Evolutionary conservation across 2,797 vertebrate species (phyloP).

Genomic region (Trachurus trachurus): DNA sequence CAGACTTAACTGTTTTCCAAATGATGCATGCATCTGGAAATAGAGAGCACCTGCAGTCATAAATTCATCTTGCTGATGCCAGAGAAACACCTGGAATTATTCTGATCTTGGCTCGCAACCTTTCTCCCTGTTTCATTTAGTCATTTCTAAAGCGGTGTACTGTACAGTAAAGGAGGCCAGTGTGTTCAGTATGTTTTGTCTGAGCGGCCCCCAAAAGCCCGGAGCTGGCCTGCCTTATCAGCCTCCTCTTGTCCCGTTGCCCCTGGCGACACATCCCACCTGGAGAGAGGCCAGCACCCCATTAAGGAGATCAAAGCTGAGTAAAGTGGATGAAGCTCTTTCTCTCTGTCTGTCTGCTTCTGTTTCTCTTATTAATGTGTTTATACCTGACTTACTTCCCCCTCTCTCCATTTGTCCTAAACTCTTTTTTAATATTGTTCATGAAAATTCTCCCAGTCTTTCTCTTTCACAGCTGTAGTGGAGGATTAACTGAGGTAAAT

Average conservation of each 20-base stretch:
- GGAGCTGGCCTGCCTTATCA: constrained; percentile 71
- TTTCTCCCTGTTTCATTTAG: constrained; percentile 1
- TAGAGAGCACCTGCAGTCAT: neutral
- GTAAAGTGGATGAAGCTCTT: constrained; percentile 68
- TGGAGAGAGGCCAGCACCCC: constrained; percentile 77
- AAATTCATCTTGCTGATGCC: constrained; percentile 5
- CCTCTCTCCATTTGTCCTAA: neutral
- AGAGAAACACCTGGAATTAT: constrained; percentile 36
- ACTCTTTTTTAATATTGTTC: neutral
- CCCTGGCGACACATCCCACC: constrained; percentile 76
- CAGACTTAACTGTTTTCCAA: constrained; percentile 17
- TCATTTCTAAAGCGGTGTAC: constrained; percentile 27
- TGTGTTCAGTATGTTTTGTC: constrained; percentile 70
- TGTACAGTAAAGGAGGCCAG: constrained; percentile 45
- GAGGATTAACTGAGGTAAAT: constrained; percentile 1
- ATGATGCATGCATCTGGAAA: constrained; percentile 9
- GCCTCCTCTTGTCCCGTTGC: constrained; percentile 76
- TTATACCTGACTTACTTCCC: constrained; percentile 43
- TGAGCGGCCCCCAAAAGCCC: constrained; percentile 49
- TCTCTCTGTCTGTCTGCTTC: constrained; percentile 35
- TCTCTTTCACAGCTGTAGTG: neutral
- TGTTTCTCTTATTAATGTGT: constrained; percentile 40
- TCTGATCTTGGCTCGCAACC: constrained; percentile 14
- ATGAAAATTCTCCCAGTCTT: neutral
- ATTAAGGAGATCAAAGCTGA: constrained; percentile 83